These are phyloP conservation scores for Plectropomus leopardus DNA, from an alignment of 2,113 vertebrate genomes.

Conservation along the genomic window DNA sequence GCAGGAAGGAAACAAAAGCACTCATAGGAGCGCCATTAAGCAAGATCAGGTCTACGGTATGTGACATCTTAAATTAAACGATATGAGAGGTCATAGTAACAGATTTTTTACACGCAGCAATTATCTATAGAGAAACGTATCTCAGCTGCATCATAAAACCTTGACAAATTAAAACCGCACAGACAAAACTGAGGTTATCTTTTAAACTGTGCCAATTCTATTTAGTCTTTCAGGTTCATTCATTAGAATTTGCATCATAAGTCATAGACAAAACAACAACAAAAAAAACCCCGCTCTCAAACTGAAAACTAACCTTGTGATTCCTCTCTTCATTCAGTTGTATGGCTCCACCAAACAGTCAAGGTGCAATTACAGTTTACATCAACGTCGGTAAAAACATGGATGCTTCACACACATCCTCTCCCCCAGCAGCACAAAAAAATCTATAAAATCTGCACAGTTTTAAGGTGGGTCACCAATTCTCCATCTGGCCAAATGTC, in stretches of 20 bases:
- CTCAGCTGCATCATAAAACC: conserved; percentile 17
- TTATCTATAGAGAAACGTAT: background rate
- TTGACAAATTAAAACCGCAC: background rate
- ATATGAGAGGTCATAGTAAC: conserved; percentile 2
- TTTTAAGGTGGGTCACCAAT: no score
- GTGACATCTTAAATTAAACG: conserved; percentile 8
- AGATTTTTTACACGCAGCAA: background rate
- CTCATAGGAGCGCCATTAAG: background rate
- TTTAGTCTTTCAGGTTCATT: conserved; percentile 4
- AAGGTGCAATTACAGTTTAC: no score
- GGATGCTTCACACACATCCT: no score
- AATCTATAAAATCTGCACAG: no score
- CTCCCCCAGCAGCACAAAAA: no score
- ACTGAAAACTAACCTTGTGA: background rate
- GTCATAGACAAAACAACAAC: background rate
- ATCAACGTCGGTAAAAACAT: no score
- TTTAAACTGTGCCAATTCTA: conserved; percentile 17
- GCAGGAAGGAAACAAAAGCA: conserved; percentile 28
- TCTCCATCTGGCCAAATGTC: no score
- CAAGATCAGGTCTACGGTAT: background rate
- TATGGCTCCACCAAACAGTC: no score
- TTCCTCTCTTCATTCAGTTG: background rate
- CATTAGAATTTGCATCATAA: background rate
- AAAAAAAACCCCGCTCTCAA: background rate
- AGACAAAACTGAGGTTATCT: conserved; percentile 1